Evolutionary conservation across 2,888 invertebrate species (phyloP).

Genomic region (Tipula unca): DNA sequence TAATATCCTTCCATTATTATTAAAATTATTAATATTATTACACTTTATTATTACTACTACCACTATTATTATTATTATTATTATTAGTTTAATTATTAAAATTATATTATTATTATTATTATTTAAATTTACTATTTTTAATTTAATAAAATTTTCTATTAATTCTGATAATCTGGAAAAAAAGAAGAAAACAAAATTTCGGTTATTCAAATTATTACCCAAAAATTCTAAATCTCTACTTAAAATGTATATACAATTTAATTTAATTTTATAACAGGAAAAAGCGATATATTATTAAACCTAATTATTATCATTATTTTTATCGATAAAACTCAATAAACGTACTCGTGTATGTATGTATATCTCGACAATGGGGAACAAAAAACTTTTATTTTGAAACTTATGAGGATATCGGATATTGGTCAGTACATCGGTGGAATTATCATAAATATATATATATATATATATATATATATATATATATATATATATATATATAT

Average conservation of each 20-base stretch:
- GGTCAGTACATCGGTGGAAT: too few species aligned
- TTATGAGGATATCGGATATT: too few species aligned
- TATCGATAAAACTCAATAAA: not conserved
- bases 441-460: too few species aligned
- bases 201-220: not conserved
- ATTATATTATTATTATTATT: not conserved
- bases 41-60: not conserved
- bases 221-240: not conserved
- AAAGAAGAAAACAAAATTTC: not conserved
- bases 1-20: not conserved
- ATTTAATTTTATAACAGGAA: not conserved
- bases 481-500: too few species aligned
- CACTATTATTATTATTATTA: not conserved
- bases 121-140: constrained; percentile 3
- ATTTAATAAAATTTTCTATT: constrained; percentile 18
- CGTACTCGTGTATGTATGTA: not conserved
- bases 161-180: not conserved
- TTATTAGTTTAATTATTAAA: too few species aligned
- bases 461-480: too few species aligned
- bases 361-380: too few species aligned
- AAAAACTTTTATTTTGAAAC: too few species aligned
- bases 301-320: not conserved
- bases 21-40: not conserved
- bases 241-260: not conserved
- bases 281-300: not conserved